Evolutionary conservation across 2,888 invertebrate genomes (phyloP), one percentile per base, ranked within the genome.

Genomic region (Drosophila nigricruria): DNA sequence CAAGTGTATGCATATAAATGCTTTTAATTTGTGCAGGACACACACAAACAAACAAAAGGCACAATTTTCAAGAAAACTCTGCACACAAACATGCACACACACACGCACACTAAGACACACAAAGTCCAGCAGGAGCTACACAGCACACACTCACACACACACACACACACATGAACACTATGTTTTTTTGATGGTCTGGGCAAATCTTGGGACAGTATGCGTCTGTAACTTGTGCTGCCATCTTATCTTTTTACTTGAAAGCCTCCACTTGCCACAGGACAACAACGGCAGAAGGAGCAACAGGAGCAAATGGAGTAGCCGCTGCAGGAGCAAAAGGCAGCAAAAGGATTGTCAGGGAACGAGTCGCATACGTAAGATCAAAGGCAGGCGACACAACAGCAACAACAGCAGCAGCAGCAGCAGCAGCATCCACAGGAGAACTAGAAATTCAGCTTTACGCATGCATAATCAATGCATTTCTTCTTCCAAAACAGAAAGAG

Each of bases 381-480:
- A 69, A 81, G 70, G 74, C 61, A 58, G 67, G 54, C 49, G 63
- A 34, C 42, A 68, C 49, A 49, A 10, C 30, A 25, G 27, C 67
- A 50, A 40, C n/a, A 42, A 2, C n/a, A n/a, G 5, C 65, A 49
- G 38, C n/a, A 64, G n/a, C 64, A 45, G 12, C 27, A 27, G 8
- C 52, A 34, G 27, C 16, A 65, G 45, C 65, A 59, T 42, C 64
- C 64, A 70, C 70, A 32, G 77, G 59, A 76, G 66, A 60, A 40
- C 77, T 58, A 58, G 54, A 80, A 71, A 81, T 85, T 75, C 57
- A 74, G 80, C 80, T 79, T 85, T 85, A 85, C 84, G 90, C 84
- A 85, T 85, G 84, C 84, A 85, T 89, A 85, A 88, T 85, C 90
- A 85, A 85, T 89, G 90, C 84, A 85, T 82, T 88, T 88, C 81